phyloP scores from a whole-genome alignment of 1,140 invertebrate genomes.

The Polypedilum pembai region DNA sequence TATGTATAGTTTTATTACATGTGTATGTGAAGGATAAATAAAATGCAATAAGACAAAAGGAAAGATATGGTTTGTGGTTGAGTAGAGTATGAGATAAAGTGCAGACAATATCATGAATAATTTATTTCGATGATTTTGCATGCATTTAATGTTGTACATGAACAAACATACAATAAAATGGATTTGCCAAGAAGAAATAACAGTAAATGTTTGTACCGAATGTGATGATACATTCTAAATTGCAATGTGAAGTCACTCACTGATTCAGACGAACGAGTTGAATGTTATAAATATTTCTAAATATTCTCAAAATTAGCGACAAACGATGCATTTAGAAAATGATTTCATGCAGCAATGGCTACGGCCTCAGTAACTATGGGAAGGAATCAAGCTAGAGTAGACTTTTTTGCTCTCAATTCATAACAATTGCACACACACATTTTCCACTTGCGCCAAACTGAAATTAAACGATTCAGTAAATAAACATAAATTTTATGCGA shows the following conservation, averaged over 20 bases:
- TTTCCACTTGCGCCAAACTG: slow-evolving; percentile 1
- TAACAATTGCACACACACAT: neutral
- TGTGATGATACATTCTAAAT: no score
- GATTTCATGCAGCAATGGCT: no score
- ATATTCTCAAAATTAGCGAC: neutral
- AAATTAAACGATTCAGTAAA: slow-evolving; percentile 26
- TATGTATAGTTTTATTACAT: neutral
- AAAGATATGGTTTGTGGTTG: neutral
- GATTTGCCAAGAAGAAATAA: no score
- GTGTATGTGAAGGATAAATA: neutral
- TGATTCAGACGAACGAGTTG: no score
- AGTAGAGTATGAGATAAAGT: neutral
- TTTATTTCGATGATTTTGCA: neutral
- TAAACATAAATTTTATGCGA: slow-evolving; percentile 19
- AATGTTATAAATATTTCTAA: no score
- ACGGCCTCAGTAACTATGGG: neutral
- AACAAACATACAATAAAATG: no score
- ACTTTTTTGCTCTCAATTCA: neutral
- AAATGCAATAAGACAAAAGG: neutral
- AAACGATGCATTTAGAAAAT: neutral
- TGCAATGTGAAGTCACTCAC: no score
- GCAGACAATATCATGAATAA: slow-evolving; percentile 4
- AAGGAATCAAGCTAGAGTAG: neutral
- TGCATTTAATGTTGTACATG: neutral
- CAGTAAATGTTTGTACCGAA: no score